Evolutionary conservation across 1,140 invertebrate species (phyloP).

Genomic region (Zaprionus taronus): DNA sequence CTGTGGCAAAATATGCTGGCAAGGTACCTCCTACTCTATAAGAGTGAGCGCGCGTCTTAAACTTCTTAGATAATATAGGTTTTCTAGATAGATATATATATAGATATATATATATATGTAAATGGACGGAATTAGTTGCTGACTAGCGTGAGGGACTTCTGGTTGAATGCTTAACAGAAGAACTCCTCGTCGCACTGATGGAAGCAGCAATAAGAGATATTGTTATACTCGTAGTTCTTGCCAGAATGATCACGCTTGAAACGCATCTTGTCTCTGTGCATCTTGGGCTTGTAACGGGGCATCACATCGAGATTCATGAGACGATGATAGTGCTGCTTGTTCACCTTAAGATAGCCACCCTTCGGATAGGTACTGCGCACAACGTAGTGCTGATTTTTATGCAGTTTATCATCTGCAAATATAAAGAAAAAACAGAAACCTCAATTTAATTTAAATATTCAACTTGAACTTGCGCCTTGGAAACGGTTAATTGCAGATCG

Average conservation of each 20-base stretch:
- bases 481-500: conserved; percentile 66
- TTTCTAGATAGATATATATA: no score
- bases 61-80: conserved; percentile 13
- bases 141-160: conserved; percentile 21
- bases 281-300: conserved; percentile 75
- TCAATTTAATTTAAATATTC: conserved; percentile 33
- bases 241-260: conserved; percentile 61
- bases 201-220: conserved; percentile 77
- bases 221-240: conserved; percentile 54
- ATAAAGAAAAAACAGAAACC: conserved; percentile 24
- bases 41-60: conserved; percentile 70
- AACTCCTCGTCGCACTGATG: conserved; percentile 76
- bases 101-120: conserved; percentile 12
- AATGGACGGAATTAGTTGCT: conserved; percentile 57
- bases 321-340: conserved; percentile 56
- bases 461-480: conserved; percentile 76
- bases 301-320: conserved; percentile 64
- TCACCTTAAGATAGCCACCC: conserved; percentile 79
- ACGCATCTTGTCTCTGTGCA: conserved; percentile 64
- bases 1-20: conserved; percentile 49
- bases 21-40: conserved; percentile 73
- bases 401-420: conserved; percentile 57
- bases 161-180: conserved; percentile 61
- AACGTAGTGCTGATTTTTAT: conserved; percentile 60
- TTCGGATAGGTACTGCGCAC: conserved; percentile 67